A percentile compares a stretch with the other conserved stretches of the same genome.
Evolutionary conservation across 2,113 vertebrate species (phyloP).

Genomic region (Meles meles): DNA sequence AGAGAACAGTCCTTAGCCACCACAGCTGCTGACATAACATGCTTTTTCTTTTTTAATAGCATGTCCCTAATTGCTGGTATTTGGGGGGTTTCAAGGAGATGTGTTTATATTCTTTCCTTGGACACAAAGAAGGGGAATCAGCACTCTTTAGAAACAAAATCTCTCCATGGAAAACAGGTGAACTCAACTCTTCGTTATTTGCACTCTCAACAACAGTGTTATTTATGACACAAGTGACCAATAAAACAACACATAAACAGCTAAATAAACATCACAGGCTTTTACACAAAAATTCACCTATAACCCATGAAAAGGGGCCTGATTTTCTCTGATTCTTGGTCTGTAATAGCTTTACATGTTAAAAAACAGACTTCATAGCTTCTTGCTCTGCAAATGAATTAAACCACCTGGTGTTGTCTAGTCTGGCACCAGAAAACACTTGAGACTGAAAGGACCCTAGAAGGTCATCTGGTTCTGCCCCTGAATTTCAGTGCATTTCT

Average conservation of each 20-base stretch:
- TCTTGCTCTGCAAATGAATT: not conserved
- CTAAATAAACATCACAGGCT: not conserved
- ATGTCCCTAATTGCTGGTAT: not conserved
- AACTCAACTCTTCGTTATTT: not conserved
- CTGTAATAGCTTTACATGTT: not conserved
- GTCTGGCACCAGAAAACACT: not conserved
- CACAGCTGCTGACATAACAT: not conserved
- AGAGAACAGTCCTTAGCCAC: not conserved
- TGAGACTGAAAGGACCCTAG: not conserved
- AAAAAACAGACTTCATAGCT: not conserved
- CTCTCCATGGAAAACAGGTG: not conserved
- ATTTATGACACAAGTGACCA: not conserved
- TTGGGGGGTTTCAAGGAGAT: not conserved
- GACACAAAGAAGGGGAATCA: not conserved
- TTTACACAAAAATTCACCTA: not conserved
- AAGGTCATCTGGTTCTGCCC: not conserved
- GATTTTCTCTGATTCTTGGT: not conserved
- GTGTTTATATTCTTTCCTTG: constrained; percentile 7
- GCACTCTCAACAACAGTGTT: not conserved
- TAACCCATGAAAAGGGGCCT: not conserved
- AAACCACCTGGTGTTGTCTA: not conserved
- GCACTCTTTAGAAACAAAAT: not conserved
- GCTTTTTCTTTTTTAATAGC: not conserved
- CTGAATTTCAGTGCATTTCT: not conserved
- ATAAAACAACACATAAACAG: not conserved